Conservation (phyloP, 2,888 invertebrate species). For the Dryobotodes eremita region DNA sequence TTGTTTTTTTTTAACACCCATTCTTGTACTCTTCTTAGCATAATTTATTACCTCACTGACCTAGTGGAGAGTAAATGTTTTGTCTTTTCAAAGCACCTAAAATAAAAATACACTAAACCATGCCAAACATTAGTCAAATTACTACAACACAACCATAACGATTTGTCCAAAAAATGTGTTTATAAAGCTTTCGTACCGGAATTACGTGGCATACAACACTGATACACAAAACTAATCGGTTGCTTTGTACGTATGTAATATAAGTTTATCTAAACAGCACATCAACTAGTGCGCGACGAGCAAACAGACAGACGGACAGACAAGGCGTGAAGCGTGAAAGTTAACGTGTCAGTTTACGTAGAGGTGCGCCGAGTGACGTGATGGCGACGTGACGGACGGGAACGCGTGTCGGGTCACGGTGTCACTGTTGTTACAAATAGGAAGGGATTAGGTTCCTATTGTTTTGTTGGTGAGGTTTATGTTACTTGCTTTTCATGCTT, state of each 20-base stretch:
- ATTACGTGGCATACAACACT: slow-evolving; percentile 7
- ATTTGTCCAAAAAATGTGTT: background rate
- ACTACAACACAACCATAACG: background rate
- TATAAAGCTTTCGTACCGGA: background rate
- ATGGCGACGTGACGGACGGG: slow-evolving; percentile 35
- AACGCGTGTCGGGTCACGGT: slow-evolving; percentile 4
- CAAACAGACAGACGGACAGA: slow-evolving; percentile 59
- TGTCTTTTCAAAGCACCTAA: background rate
- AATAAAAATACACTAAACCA: background rate
- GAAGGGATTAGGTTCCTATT: slow-evolving; percentile 23
- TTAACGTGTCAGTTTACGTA: slow-evolving; percentile 56
- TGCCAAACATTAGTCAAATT: background rate
- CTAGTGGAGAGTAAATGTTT: background rate
- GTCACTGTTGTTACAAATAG: slow-evolving; percentile 45
- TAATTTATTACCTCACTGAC: background rate
- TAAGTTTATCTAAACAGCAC: slow-evolving; percentile 36
- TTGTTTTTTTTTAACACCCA: slow-evolving; percentile 16
- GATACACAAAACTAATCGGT: slow-evolving; percentile 19
- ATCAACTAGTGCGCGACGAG: slow-evolving; percentile 56
- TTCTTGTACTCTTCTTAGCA: background rate
- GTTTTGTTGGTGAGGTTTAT: slow-evolving; percentile 15
- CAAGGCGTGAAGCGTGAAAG: slow-evolving; percentile 70
- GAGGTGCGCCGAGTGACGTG: slow-evolving; percentile 32
- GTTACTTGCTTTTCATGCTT: slow-evolving; percentile 31
- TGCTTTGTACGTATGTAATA: background rate